These are phyloP conservation scores for Maccullochella peelii DNA, from an alignment of 2,113 vertebrate genomes.

Conservation along the genomic window DNA sequence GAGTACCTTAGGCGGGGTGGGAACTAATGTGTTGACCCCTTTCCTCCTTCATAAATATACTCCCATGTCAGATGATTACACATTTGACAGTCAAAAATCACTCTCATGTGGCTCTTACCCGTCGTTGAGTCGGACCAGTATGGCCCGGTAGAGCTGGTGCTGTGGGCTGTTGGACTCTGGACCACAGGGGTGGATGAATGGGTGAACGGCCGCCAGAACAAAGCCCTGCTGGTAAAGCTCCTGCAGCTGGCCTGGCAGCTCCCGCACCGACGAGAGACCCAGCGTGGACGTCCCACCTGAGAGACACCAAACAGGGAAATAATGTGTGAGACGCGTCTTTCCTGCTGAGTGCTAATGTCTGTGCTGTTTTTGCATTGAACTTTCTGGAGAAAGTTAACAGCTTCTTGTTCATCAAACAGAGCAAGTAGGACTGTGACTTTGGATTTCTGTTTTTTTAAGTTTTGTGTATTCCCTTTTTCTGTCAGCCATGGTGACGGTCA, in stretches of 20 bases:
- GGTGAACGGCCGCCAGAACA: constrained; percentile 90
- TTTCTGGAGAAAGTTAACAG: not conserved
- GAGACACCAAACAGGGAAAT: constrained; percentile 26
- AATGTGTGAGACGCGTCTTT: not conserved
- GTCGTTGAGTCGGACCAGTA: constrained; percentile 91
- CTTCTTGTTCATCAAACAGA: not conserved
- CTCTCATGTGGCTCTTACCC: constrained; percentile 83
- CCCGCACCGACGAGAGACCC: constrained; percentile 90
- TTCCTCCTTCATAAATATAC: not conserved
- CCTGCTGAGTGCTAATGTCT: not conserved
- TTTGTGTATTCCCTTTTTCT: not conserved
- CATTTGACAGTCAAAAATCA: not conserved
- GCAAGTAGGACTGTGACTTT: not conserved
- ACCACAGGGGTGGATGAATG: constrained; percentile 92
- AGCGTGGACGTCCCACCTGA: constrained; percentile 90
- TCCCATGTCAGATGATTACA: not conserved
- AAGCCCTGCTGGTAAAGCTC: constrained; percentile 97
- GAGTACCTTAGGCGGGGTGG: not conserved
- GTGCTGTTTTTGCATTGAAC: not conserved
- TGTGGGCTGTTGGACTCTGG: constrained; percentile 88
- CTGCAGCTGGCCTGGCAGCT: constrained; percentile 93
- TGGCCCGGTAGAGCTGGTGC: constrained; percentile 93
- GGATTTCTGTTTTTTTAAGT: not conserved
- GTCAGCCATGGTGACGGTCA: not conserved
- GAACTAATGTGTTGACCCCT: not conserved